phyloP scores from a whole-genome alignment of 1,140 invertebrate species.

The Hyposmocoma kahamanoa region DNA sequence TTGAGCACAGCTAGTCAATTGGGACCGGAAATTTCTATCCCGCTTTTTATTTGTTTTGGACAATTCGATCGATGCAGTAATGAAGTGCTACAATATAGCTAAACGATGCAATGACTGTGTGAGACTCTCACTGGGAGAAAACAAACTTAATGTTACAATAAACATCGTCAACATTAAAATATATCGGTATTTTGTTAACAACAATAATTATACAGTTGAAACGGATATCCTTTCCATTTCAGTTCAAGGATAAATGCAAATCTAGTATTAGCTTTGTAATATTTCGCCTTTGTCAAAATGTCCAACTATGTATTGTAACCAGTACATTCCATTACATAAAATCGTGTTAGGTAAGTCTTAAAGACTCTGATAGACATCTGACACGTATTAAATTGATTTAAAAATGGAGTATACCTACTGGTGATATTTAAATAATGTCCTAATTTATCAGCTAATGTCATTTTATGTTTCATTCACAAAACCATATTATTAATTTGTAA shows the following conservation, averaged over 20 bases:
- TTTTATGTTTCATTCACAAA: no score
- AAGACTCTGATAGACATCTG: neutral
- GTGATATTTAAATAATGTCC: no score
- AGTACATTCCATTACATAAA: neutral
- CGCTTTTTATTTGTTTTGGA: conserved; percentile 26
- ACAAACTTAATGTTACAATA: no score
- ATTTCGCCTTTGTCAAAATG: conserved; percentile 29
- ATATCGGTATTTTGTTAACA: no score
- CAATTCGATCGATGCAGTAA: no score
- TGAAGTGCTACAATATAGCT: no score
- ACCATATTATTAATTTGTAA: no score
- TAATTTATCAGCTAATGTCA: no score
- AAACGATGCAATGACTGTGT: no score
- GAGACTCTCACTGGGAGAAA: no score
- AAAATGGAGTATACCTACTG: no score
- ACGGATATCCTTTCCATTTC: conserved; percentile 67
- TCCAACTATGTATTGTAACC: conserved; percentile 11
- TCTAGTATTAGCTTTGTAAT: conserved; percentile 31
- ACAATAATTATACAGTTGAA: neutral
- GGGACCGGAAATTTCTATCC: conserved; percentile 47
- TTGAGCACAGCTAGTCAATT: conserved; percentile 37
- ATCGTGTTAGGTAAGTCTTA: neutral
- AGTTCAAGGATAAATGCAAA: conserved; percentile 53
- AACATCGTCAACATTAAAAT: no score
- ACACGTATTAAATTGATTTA: neutral